Evolutionary conservation across 2,888 invertebrate genomes (phyloP), one percentile per base, ranked within the genome.

Genomic region (Drosophila setosimentum): DNA sequence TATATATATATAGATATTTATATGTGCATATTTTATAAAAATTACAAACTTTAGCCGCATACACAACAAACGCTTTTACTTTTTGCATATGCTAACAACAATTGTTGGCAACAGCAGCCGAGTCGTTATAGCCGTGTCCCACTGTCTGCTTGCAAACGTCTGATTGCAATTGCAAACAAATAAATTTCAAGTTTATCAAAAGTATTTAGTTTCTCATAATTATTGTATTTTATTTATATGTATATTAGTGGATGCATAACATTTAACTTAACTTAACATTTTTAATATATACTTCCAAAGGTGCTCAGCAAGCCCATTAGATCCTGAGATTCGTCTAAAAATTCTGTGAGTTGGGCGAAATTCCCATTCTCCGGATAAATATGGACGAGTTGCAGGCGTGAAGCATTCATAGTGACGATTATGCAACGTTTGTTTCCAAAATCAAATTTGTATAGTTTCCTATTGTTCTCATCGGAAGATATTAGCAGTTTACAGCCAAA

Each of bases 31-130:
- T 83, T 82, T 74, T 63, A 55, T 68, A 74, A 79, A 67, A 76
- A 86, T 68, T 68, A 71, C 77, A 77, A 82, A 77, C 72, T 73
- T 77, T 71, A 74, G 58, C 68, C 49, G 80, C 80, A 83, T 50
- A 65, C 57, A 21, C 51, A 58, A 68, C 11, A 29, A 66, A n/a
- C n/a, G 40, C 53, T 33, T 67, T 73, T 18, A 55, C 24, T 45
- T 45, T 37, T 29, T 54, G 3, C 45, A 45, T 45, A 16, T 24
- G 45, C 45, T 24, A 8, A 6, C 11, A 11, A 42, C 11, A 21
- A 42, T 21, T 13, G 42, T 21, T 42, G 42, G 42, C 42, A 21
- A 45, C 24, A 24, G 45, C 45, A 24, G 16, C 16, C 24, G 16
- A 45, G 8, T 8, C 24, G 4, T 45, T 16, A 45, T 45, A 16